These are phyloP conservation scores for Lycorma delicatula DNA, from an alignment of 1,140 invertebrate species.

Conservation along the genomic window DNA sequence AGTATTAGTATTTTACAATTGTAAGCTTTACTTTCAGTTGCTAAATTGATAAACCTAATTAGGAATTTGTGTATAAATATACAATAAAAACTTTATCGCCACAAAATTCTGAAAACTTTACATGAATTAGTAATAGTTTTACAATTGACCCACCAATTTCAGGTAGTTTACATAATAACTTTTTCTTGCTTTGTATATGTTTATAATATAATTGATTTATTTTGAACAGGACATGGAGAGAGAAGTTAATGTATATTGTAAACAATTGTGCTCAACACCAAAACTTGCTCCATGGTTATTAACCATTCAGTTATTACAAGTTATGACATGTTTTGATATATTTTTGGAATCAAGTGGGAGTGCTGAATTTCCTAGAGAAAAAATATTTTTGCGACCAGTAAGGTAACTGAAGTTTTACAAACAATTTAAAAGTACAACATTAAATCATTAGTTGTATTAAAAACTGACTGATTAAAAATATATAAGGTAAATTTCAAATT, in stretches of 20 bases:
- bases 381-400: constrained; percentile 54
- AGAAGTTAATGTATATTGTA: constrained; percentile 44
- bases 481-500: not conserved
- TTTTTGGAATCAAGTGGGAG: constrained; percentile 67
- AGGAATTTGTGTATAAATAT: not conserved
- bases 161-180: not conserved
- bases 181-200: constrained; percentile 21
- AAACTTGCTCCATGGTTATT: constrained; percentile 44
- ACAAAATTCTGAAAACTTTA: not conserved
- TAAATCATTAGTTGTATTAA: not conserved
- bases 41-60: not conserved
- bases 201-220: not conserved
- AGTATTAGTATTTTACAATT: too few relatives aligned
- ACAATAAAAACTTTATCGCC: not conserved
- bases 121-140: not conserved
- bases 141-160: not conserved
- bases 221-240: constrained; percentile 43
- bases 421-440: not conserved
- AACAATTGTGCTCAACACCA: constrained; percentile 34
- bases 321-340: constrained; percentile 78
- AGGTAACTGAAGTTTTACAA: constrained; percentile 15
- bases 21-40: too few relatives aligned
- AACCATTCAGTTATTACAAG: constrained; percentile 64
- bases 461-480: not conserved
- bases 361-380: constrained; percentile 63